Percentiles rank a stretch among this genome's conserved stretches.
phyloP scores from a whole-genome alignment of 2,113 vertebrate genomes.

The Syngnathus floridae region DNA sequence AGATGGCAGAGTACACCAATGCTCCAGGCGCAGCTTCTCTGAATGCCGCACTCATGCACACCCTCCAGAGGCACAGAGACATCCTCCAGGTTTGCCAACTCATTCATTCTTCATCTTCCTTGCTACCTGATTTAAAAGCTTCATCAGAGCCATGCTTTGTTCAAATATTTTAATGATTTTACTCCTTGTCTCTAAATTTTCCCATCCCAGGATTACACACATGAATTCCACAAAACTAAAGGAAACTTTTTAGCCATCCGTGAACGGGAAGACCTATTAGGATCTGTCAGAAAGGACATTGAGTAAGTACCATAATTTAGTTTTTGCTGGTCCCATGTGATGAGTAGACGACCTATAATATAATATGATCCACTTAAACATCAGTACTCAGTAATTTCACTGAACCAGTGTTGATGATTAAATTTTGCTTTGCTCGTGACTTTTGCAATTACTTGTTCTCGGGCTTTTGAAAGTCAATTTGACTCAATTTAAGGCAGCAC shows the following conservation, averaged over 20 bases:
- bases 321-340: background rate
- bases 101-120: background rate
- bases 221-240: conserved; percentile 99
- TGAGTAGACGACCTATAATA: background rate
- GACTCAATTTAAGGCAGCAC: too few species aligned
- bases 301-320: conserved; percentile 78
- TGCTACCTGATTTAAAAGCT: background rate
- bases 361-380: background rate
- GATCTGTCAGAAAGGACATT: conserved; percentile 94
- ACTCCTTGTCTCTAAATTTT: background rate
- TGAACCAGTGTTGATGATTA: background rate
- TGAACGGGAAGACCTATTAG: conserved; percentile 92
- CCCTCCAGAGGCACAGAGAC: conserved; percentile 92
- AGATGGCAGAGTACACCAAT: conserved; percentile 93
- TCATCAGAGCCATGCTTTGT: background rate
- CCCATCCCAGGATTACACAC: conserved; percentile 86
- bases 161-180: background rate
- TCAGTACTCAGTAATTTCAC: background rate
- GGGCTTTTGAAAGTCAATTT: too few species aligned
- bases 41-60: conserved; percentile 94
- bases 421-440: too few species aligned
- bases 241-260: conserved; percentile 89
- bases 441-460: too few species aligned
- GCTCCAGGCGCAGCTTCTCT: conserved; percentile 83
- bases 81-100: conserved; percentile 81